These are phyloP conservation scores for Eonycteris spelaea DNA, from an alignment of 2,113 vertebrate genomes.

Conservation along the genomic window DNA sequence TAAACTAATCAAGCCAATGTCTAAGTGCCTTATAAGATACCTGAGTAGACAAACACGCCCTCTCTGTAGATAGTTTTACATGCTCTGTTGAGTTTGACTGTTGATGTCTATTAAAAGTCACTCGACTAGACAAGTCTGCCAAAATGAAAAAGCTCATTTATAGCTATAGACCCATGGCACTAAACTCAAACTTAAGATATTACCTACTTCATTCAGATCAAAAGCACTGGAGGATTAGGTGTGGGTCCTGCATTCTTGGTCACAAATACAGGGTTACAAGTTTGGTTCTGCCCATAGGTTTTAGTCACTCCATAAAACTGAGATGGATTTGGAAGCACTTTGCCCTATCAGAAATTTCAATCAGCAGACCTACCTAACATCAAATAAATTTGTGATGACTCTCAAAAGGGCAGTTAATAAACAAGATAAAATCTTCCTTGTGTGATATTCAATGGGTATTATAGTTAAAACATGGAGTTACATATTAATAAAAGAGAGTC, in stretches of 20 bases:
- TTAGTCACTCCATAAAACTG: slow-evolving; percentile 45
- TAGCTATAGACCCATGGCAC: not conserved
- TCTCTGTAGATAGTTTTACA: not conserved
- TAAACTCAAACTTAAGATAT: not conserved
- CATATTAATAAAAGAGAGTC: slow-evolving; percentile 70
- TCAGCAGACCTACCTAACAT: slow-evolving; percentile 36
- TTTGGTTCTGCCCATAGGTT: slow-evolving; percentile 5
- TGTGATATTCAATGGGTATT: slow-evolving; percentile 70
- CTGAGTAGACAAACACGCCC: not conserved
- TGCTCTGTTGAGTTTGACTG: not conserved
- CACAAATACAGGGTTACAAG: slow-evolving; percentile 37
- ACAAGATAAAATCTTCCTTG: slow-evolving; percentile 74
- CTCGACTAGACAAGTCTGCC: not conserved
- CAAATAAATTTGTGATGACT: slow-evolving; percentile 69
- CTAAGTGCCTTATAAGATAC: not conserved
- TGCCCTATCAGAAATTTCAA: slow-evolving; percentile 35
- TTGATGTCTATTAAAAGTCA: not conserved
- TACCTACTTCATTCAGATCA: not conserved
- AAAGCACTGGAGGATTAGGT: not conserved
- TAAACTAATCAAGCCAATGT: not conserved
- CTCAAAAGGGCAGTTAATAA: slow-evolving; percentile 76
- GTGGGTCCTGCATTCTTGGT: not conserved
- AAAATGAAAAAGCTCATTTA: not conserved
- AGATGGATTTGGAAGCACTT: slow-evolving; percentile 30
- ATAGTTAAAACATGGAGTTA: slow-evolving; percentile 74